These are phyloP conservation scores for Acanthoscelides obtectus DNA, from an alignment of 2,888 invertebrate species.

Conservation along the genomic window DNA sequence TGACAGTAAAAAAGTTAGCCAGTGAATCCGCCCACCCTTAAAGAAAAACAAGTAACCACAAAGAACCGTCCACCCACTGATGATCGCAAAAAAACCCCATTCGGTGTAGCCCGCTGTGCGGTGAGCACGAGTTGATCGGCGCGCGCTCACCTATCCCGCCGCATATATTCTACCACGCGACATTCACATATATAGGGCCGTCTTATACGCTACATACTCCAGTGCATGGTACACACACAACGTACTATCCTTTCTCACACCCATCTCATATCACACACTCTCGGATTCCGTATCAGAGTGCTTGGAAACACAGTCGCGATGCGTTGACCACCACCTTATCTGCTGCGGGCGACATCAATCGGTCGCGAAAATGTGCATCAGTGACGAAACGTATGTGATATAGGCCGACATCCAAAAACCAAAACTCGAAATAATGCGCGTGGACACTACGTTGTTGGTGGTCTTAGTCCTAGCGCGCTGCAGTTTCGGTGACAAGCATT, in stretches of 20 bases:
- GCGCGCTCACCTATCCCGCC: slow-evolving; percentile 32
- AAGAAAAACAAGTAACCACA: too few species aligned
- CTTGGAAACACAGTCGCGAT: slow-evolving; percentile 9
- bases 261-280: slow-evolving; percentile 10
- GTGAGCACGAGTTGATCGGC: slow-evolving; percentile 29
- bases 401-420: background rate
- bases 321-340: background rate
- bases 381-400: background rate
- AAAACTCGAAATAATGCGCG: background rate
- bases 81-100: background rate
- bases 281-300: background rate
- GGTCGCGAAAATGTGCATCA: background rate
- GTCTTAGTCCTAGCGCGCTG: slow-evolving; percentile 1
- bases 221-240: slow-evolving; percentile 35
- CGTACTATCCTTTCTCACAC: slow-evolving; percentile 21
- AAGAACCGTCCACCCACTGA: too few species aligned
- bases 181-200: slow-evolving; percentile 35
- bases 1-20: too few species aligned
- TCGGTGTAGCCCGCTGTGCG: slow-evolving; percentile 20
- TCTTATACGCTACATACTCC: slow-evolving; percentile 32
- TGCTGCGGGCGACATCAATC: background rate
- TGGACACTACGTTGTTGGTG: background rate
- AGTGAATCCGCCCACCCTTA: too few species aligned
- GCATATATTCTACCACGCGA: slow-evolving; percentile 1
- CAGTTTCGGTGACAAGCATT: background rate